phyloP scores from a whole-genome alignment of 2,797 vertebrate genomes.

The Sebastes minor region DNA sequence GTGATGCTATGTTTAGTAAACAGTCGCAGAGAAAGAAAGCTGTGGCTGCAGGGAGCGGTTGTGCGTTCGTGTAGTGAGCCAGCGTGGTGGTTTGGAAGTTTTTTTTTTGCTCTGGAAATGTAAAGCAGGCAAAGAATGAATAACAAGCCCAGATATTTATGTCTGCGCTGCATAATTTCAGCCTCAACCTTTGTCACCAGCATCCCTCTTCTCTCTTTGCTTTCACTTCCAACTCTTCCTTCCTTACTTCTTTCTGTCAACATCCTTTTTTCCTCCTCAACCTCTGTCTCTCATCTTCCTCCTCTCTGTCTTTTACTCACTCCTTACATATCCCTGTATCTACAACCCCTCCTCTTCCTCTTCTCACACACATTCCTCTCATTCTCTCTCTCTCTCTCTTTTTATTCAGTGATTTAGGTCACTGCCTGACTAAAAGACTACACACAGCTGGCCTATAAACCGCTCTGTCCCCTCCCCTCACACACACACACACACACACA shows the following conservation, averaged over 20 bases:
- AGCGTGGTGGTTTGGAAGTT: conserved; percentile 10
- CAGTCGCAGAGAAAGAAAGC: neutral
- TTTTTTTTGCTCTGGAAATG: conserved; percentile 55
- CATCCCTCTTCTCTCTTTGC: conserved; percentile 10
- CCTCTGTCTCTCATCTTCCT: neutral
- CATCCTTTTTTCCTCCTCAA: conserved; percentile 3
- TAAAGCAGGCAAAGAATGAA: conserved; percentile 54
- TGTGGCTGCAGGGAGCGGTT: conserved; percentile 42
- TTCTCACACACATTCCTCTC: conserved; percentile 24
- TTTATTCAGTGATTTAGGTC: conserved; percentile 84
- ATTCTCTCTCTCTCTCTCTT: conserved; percentile 35
- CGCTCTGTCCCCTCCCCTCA: conserved; percentile 35
- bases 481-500: neutral
- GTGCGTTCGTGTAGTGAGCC: conserved; percentile 37
- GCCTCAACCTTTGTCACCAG: neutral
- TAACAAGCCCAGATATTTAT: conserved; percentile 75
- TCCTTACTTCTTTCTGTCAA: neutral
- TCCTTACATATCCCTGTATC: conserved; percentile 6
- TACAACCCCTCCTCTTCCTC: neutral
- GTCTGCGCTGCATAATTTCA: conserved; percentile 67
- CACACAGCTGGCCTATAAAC: conserved; percentile 84
- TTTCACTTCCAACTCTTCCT: neutral
- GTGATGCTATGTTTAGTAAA: conserved; percentile 33
- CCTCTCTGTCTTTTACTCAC: conserved; percentile 1
- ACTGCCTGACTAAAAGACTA: conserved; percentile 82